A percentile compares a stretch with the other conserved stretches of the same genome.
Evolutionary conservation across 2,888 invertebrate genomes (phyloP).

Genomic region (Drosophila greeni): DNA sequence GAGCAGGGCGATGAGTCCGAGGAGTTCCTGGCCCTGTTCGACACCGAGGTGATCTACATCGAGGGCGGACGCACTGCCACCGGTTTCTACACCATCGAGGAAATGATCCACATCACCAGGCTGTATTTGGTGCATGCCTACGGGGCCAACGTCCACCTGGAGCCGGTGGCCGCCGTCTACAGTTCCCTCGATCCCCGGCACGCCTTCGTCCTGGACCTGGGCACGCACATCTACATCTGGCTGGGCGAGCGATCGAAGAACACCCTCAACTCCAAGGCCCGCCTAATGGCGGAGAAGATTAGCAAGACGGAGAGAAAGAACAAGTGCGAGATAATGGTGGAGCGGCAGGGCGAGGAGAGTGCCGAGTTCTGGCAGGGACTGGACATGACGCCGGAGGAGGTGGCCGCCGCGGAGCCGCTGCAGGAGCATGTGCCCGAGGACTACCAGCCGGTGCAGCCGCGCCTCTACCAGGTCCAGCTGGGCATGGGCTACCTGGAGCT

Average conservation of each 20-base stretch:
- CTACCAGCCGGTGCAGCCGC: conserved; percentile 80
- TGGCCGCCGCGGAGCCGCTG: conserved; percentile 78
- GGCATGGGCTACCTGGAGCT: conserved; percentile 99
- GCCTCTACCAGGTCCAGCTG: conserved; percentile 95
- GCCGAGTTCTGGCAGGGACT: conserved; percentile 90
- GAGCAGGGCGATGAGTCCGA: conserved; percentile 97
- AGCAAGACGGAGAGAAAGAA: conserved; percentile 99
- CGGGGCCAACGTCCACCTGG: conserved; percentile 92
- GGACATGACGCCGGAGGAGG: conserved; percentile 77
- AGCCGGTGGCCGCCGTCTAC: conserved; percentile 87
- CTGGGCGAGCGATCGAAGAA: conserved; percentile 88
- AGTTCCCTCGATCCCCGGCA: conserved; percentile 92
- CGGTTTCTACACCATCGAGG: conserved; percentile 98
- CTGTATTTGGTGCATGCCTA: conserved; percentile 93
- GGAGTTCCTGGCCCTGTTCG: conserved; percentile 95
- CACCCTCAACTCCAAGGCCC: conserved; percentile 87
- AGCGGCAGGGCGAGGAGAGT: conserved; percentile 90
- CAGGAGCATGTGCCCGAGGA: conserved; percentile 75
- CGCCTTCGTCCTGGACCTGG: conserved; percentile 94
- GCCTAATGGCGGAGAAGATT: conserved; percentile 96
- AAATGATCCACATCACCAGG: conserved; percentile 89
- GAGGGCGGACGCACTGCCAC: conserved; percentile 97
- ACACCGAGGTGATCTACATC: conserved; percentile 93
- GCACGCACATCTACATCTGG: conserved; percentile 93
- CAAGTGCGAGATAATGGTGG: conserved; percentile 92